phyloP scores from a whole-genome alignment of 2,113 vertebrate species.

The Pseudorasbora parva region DNA sequence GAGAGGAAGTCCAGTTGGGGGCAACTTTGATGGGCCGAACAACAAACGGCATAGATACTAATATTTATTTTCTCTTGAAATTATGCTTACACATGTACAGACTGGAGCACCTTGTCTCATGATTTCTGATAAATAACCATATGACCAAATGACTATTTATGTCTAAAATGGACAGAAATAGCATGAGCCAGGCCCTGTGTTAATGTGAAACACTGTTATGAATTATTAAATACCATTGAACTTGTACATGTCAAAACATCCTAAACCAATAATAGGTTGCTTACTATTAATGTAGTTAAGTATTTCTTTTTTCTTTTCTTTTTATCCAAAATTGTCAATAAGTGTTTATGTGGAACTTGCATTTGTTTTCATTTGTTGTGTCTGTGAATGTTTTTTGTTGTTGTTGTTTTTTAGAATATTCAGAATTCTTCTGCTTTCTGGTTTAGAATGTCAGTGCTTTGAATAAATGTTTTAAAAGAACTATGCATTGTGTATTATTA shows the following conservation, averaged over 20 bases:
- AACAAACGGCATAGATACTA: slow-evolving; percentile 95
- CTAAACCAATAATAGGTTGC: background rate
- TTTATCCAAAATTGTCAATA: background rate
- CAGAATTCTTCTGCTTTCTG: background rate
- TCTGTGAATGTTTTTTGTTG: background rate
- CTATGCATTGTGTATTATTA: too few species aligned
- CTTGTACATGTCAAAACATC: background rate
- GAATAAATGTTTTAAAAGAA: slow-evolving; percentile 7
- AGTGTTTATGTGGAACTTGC: background rate
- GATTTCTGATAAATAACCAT: slow-evolving; percentile 1
- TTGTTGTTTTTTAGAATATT: background rate
- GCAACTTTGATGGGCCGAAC: slow-evolving; percentile 93
- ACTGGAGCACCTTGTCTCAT: slow-evolving; percentile 56
- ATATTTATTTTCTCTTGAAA: slow-evolving; percentile 55
- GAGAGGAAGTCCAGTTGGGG: slow-evolving; percentile 85
- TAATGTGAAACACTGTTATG: slow-evolving; percentile 8
- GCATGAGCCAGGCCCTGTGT: background rate
- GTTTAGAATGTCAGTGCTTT: background rate
- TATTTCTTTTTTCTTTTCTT: too few species aligned
- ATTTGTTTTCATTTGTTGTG: background rate
- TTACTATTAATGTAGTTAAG: background rate
- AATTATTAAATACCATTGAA: background rate
- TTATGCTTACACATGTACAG: slow-evolving; percentile 5
- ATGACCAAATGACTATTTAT: background rate
- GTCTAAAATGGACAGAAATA: background rate